Percentiles rank a stretch among this genome's conserved stretches.
phyloP scores from a whole-genome alignment of 2,797 vertebrate species.

The Melanogrammus aeglefinus region DNA sequence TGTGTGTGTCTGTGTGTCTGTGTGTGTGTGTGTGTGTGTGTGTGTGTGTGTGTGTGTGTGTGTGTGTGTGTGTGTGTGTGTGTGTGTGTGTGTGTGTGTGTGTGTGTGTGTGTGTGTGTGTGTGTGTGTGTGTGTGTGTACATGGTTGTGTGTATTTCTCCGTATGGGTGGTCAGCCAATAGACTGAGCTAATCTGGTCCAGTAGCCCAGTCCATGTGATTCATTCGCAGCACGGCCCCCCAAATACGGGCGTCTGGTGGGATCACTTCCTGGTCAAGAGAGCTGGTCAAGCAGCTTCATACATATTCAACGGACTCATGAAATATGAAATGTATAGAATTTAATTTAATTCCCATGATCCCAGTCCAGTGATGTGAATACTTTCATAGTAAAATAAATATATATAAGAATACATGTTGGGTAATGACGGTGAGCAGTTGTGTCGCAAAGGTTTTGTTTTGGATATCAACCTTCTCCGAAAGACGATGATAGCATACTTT shows the following conservation, averaged over 20 bases:
- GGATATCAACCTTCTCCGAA: too few species aligned
- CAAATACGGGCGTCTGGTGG: background rate
- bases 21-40: slow-evolving; percentile 3
- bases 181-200: slow-evolving; percentile 52
- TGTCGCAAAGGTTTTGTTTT: too few species aligned
- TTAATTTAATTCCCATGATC: background rate
- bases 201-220: slow-evolving; percentile 22
- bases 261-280: background rate
- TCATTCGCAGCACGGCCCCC: background rate
- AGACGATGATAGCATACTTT: too few species aligned
- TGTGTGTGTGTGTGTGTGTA: background rate
- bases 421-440: too few species aligned
- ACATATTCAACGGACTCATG: background rate
- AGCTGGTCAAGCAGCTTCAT: background rate
- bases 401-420: background rate
- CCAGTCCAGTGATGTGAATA: background rate
- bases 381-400: background rate
- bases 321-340: background rate
- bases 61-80: background rate
- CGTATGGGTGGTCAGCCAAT: slow-evolving; percentile 56
- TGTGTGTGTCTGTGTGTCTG: background rate
- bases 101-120: background rate
- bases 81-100: background rate
- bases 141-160: slow-evolving; percentile 19
- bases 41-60: background rate